Evolutionary conservation across 2,113 vertebrate genomes (phyloP), one percentile per base, ranked within the genome.

Genomic region (Oncorhynchus tshawytscha): DNA sequence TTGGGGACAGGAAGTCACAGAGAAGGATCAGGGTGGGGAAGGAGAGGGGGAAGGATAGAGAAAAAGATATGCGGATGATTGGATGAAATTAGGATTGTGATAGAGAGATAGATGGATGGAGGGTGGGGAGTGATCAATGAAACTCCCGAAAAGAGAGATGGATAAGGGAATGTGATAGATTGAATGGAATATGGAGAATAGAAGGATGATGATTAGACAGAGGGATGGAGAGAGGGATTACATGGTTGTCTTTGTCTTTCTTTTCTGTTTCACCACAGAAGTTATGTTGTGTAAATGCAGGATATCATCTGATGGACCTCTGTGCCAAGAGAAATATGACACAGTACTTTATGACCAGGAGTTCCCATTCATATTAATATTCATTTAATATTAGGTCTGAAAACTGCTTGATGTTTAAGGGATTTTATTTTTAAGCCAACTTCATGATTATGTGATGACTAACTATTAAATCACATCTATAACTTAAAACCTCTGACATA

Each of bases 251-350:
- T 18, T 22, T 70, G n/a, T 25, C 76, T 85, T 78, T 77, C 75
- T 69, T 74, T 79, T 81, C 72, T 77, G 82, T 84, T 65, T 84
- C 78, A 84, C 85, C 70, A 64, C 82, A 82, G 29, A 74, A 73
- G 68, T 70, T 81, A 73, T 54, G 54, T 71, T 77, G 64, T 72
- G n/a, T 80, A 74, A 81, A 51, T 27, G 15, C 68, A 76, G 62
- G 67, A 66, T 66, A 31, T 81, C n/a, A 4, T 75, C 74, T 81
- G 70, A 76, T 45, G 69, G 62, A 67, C 68, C 78, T 39, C 62
- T 59, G 25, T 74, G 72, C 80, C 69, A 76, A 31, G 65, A 67
- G 9, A 79, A 80, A 84, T 34, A 59, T 78, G 74, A 67, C 80
- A 84, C 49, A n/a, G 57, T 74, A 20, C 57, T 77, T 74, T 65